Base-by-base conservation (phyloP, 2,797 vertebrate genomes). In the Hemitrygon akajei region DNA sequence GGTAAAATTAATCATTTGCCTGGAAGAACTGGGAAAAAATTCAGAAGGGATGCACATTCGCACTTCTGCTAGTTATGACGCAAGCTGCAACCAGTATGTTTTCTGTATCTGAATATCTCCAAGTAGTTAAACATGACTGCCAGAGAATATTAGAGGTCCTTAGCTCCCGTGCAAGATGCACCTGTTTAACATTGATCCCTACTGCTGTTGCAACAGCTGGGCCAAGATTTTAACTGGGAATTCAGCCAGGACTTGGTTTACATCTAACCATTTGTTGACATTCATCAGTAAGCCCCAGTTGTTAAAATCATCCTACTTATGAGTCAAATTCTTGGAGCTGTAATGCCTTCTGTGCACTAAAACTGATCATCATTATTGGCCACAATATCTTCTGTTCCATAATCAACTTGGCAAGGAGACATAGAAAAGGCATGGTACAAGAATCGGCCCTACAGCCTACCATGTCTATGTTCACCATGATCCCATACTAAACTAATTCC, bases 181-280 rank as follows among this genome's bases (percentile, higher is more conserved):
- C 40, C 71, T 75, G 91, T 93, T 93, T 56, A 56, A 76, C 25
- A 75, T 73, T 76, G 91, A 58, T 75, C 40, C 91, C 69, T 76
- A 37, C 91, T 76, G 91, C 22, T 18, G 47, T 76, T 56, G 25
- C 66, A 75, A 37, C 69, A 75, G 69, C 91, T 92, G 69, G 66
- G 91, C 91, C 27, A 56, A 27, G 63, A 37, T 47, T 47, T 75
- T 14, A 92, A 12, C 69, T 40, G 27, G 91, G 71, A 92, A 2
- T 73, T 75, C 69, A 75, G 37, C 69, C 91, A 73, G 69, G 22
- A 92, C 37, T 56, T 66, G 86, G 7, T 66, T 16, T 20, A 18
- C 66, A 30, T 66, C 91, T 27, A 73, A 75, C 11, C 37, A 30
- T 89, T 66, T 66, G 14, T 34, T 92, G 66, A 47, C 91, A 47